These are phyloP conservation scores for Amphiprion ocellaris DNA, from an alignment of 2,113 vertebrate genomes.

Conservation along the genomic window DNA sequence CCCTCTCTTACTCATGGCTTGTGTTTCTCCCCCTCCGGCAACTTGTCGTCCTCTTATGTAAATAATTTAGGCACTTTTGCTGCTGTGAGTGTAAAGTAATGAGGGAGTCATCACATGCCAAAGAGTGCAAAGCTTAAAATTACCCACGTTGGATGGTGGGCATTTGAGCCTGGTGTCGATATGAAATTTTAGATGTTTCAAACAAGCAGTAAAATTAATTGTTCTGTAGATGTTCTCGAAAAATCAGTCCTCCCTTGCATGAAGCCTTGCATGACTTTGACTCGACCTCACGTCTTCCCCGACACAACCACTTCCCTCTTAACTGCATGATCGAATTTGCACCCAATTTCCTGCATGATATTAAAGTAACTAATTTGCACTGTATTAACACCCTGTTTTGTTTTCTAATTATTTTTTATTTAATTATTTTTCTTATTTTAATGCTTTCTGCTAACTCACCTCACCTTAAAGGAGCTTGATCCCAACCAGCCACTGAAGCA, in stretches of 20 bases:
- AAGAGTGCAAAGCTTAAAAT: conserved; percentile 1
- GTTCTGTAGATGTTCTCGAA: background rate
- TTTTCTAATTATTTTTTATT: conserved; percentile 49
- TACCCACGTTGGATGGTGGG: background rate
- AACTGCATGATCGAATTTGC: conserved; percentile 79
- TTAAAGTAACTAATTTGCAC: conserved; percentile 81
- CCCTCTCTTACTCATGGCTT: conserved; percentile 37
- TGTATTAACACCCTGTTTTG: conserved; percentile 78
- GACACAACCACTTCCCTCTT: conserved; percentile 66
- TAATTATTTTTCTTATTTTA: conserved; percentile 41
- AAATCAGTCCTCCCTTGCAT: conserved; percentile 48
- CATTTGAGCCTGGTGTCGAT: background rate
- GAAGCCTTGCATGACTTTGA: conserved; percentile 66
- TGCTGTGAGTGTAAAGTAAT: conserved; percentile 27
- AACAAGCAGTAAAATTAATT: background rate
- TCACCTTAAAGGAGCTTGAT: conserved; percentile 93
- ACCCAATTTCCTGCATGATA: conserved; percentile 73
- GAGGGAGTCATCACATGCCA: conserved; percentile 3
- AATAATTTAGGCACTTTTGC: conserved; percentile 55
- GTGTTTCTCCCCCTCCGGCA: conserved; percentile 51
- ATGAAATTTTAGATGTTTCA: background rate
- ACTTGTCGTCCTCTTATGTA: conserved; percentile 58
- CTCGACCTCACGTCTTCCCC: conserved; percentile 41
- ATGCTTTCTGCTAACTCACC: conserved; percentile 83
- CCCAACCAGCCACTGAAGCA: conserved; percentile 95